phyloP scores from a whole-genome alignment of 2,888 invertebrate species.

The Lepidochitona cinerea region DNA sequence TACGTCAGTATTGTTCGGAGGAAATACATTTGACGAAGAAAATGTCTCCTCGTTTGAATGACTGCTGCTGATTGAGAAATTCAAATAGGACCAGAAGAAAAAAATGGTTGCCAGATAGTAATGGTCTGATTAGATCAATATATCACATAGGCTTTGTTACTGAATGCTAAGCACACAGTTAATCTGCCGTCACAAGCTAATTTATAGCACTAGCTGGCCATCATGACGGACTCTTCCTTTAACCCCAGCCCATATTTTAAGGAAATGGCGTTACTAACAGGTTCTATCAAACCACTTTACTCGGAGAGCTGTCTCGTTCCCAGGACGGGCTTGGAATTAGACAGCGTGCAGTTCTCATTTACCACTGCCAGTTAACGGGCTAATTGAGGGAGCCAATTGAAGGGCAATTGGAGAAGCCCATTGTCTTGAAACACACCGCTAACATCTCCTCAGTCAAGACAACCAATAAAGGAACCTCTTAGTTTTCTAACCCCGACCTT shows the following conservation, averaged over 20 bases:
- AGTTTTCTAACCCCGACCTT: not conserved
- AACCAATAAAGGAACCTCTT: not conserved
- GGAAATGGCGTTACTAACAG: conserved; percentile 4
- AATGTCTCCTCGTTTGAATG: too few species aligned
- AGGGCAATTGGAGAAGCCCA: not conserved
- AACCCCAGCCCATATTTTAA: not conserved
- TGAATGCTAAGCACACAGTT: not conserved
- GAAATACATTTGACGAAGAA: too few species aligned
- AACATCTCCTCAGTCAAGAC: not conserved
- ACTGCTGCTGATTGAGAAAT: too few species aligned
- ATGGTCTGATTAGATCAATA: conserved; percentile 5
- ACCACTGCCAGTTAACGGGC: not conserved
- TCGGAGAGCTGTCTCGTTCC: not conserved
- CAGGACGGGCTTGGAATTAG: not conserved
- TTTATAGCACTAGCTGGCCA: not conserved
- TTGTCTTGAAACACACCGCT: not conserved
- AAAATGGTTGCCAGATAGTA: too few species aligned
- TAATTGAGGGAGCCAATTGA: not conserved
- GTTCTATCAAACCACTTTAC: not conserved
- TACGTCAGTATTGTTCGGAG: too few species aligned
- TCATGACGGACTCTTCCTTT: not conserved
- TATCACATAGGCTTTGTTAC: not conserved
- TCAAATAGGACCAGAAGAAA: too few species aligned
- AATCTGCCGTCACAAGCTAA: not conserved
- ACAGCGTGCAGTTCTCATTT: not conserved